These are phyloP conservation scores for Helicoverpa zea DNA, from an alignment of 1,140 invertebrate genomes.

Conservation along the genomic window DNA sequence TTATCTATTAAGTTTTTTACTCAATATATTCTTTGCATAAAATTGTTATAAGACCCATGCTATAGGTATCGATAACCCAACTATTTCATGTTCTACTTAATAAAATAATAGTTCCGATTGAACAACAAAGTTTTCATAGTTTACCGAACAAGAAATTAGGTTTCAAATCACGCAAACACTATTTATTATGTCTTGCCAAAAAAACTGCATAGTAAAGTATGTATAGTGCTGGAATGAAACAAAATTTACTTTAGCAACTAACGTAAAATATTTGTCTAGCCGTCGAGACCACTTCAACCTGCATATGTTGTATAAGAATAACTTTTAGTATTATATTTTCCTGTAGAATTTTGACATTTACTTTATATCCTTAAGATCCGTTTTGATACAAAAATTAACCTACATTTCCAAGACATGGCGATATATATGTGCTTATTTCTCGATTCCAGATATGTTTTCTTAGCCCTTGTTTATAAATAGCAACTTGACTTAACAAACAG, in stretches of 20 bases:
- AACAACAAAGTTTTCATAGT: conserved; percentile 1
- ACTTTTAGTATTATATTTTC: too few species aligned
- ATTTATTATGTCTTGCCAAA: conserved; percentile 19
- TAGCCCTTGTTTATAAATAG: too few species aligned
- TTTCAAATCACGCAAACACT: conserved; percentile 35
- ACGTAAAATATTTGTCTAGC: conserved; percentile 19
- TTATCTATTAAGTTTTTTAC: too few species aligned
- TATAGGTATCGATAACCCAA: background rate
- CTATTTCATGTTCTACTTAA: background rate
- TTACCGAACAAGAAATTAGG: conserved; percentile 3
- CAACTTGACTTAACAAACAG: too few species aligned
- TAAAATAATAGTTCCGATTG: background rate
- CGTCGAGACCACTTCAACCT: background rate
- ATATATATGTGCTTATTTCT: too few species aligned
- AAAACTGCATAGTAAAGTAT: conserved; percentile 11
- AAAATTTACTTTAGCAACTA: conserved; percentile 11
- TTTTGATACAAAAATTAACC: too few species aligned
- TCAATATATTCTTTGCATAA: too few species aligned
- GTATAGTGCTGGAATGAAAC: background rate
- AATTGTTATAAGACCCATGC: too few species aligned
- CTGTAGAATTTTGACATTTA: too few species aligned
- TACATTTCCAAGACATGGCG: too few species aligned
- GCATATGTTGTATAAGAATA: background rate
- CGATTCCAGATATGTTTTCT: background rate
- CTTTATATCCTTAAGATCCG: too few species aligned